These are phyloP conservation scores for Eremophila alpestris DNA, from an alignment of 2,797 vertebrate genomes.

Conservation along the genomic window DNA sequence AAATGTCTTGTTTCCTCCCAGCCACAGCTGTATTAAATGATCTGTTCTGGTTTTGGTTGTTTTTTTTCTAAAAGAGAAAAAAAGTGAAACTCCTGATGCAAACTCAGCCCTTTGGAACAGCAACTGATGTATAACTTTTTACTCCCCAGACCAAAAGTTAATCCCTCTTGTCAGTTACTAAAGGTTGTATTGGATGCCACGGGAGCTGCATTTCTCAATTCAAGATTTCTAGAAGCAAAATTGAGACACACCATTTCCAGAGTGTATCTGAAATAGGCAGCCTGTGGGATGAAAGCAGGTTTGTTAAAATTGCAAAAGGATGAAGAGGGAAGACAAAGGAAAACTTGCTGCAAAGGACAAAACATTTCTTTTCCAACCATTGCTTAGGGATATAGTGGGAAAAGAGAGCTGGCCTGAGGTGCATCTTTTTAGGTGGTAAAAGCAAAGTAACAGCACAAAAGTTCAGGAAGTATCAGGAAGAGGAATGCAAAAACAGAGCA, in stretches of 20 bases:
- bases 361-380: neutral
- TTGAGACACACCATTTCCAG: neutral
- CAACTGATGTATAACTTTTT: constrained; percentile 32
- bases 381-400: neutral
- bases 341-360: neutral
- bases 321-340: neutral
- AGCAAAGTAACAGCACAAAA: neutral
- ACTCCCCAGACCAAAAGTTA: constrained; percentile 27
- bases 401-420: neutral
- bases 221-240: constrained; percentile 40
- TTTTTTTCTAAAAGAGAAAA: neutral
- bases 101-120: constrained; percentile 17
- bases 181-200: constrained; percentile 12
- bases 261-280: constrained; percentile 15
- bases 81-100: neutral
- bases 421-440: neutral
- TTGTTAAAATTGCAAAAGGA: constrained; percentile 29
- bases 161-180: neutral
- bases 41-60: neutral
- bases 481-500: neutral
- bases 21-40: constrained; percentile 34
- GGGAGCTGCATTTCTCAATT: constrained; percentile 45
- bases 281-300: neutral
- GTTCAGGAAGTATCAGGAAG: neutral
- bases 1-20: constrained; percentile 53